Evolutionary conservation across 2,113 vertebrate genomes (phyloP).

Genomic region (Tachysurus fulvidraco): DNA sequence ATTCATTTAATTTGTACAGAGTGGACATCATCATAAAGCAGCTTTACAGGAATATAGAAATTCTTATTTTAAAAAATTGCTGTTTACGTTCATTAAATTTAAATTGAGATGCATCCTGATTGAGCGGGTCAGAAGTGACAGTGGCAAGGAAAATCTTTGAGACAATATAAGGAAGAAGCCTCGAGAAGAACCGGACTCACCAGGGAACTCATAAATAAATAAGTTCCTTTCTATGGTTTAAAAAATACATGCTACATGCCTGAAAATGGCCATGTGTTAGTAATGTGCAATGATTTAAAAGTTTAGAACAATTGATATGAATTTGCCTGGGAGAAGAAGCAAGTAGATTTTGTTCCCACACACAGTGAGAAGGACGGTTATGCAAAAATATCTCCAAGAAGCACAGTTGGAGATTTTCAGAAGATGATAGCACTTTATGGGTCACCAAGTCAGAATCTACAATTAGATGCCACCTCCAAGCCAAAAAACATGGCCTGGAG

Average conservation of each 20-base stretch:
- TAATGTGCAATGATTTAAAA: neutral
- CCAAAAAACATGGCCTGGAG: neutral
- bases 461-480: constrained; percentile 15
- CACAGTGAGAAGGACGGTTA: constrained; percentile 10
- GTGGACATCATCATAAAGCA: no score
- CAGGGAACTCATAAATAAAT: no score
- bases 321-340: neutral
- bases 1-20: no score
- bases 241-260: neutral
- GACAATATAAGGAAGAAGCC: no score
- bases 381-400: neutral
- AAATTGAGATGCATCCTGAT: no score
- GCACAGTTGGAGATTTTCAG: constrained; percentile 11
- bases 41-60: no score
- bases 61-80: no score
- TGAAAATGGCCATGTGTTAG: neutral
- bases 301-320: neutral
- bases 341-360: constrained; percentile 6
- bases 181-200: no score
- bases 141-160: no score
- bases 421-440: neutral
- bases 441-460: neutral
- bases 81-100: no score
- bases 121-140: no score
- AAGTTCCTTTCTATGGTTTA: neutral